Percentiles rank a stretch among this genome's conserved stretches.
Evolutionary conservation across 2,797 vertebrate species (phyloP).

Genomic region (Vespertilio murinus): DNA sequence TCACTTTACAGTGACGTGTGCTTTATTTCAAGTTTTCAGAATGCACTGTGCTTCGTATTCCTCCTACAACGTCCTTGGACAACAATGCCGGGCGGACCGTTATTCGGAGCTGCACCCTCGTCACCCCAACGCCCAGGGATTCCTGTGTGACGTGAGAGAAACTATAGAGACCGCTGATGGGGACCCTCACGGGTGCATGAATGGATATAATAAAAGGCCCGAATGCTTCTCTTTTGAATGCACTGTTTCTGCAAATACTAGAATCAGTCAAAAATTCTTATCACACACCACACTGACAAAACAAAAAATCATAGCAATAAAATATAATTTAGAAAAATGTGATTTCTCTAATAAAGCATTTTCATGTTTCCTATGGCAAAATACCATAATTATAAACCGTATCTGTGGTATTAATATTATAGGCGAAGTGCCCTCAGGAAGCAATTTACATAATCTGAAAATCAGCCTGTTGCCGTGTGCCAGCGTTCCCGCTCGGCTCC

Average conservation of each 20-base stretch:
- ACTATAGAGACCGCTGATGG: neutral
- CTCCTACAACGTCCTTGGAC: neutral
- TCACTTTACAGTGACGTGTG: neutral
- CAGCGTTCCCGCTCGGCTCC: neutral
- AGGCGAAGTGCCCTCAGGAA: neutral
- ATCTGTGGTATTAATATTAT: slow-evolving; percentile 14
- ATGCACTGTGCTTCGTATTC: neutral
- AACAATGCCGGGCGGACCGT: neutral
- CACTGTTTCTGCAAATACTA: neutral
- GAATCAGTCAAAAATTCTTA: neutral
- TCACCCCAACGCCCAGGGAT: neutral
- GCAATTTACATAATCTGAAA: slow-evolving; percentile 44
- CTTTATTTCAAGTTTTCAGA: neutral
- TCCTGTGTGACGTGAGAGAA: neutral
- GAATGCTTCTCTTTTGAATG: neutral
- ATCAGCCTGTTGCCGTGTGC: neutral
- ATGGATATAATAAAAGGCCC: neutral
- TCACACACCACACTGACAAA: neutral
- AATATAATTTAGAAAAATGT: neutral
- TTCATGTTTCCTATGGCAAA: neutral
- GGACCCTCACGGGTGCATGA: neutral
- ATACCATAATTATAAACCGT: neutral
- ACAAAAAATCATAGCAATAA: slow-evolving; percentile 10
- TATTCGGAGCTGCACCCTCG: neutral
- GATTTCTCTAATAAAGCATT: slow-evolving; percentile 7